Evolutionary conservation across 2,888 invertebrate genomes (phyloP), one percentile per base, ranked within the genome.

Genomic region (Cosmia trapezina): DNA sequence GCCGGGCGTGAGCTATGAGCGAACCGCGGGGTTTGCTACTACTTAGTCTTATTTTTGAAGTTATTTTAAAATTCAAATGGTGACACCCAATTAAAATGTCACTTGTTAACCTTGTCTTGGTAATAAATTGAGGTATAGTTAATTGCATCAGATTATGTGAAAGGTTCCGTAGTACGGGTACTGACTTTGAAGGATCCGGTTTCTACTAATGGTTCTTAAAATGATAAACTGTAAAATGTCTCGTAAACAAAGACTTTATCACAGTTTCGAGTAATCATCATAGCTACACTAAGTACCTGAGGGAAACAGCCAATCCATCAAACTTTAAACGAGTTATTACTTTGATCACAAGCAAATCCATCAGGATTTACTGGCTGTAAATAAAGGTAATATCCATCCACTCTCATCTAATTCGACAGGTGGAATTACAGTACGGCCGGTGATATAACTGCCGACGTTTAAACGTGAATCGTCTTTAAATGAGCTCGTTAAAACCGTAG

Each of bases 251-350:
- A 33, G 33, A 41, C 1, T 9, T 62, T 19, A 43, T 41, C 8
- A 19, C 43, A 63, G 17, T 41, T 64, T 49, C 43, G 19, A 53
- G 14, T 6, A 43, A 53, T 43, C 17, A 59, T 1, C 12, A 12
- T 19, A 51, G 17, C 19, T n/a, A 17, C 9, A 59, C 47, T 61
- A 19, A 68, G 45, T 12, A 43, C 59, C 67, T 19, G 37, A 56
- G 51, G 56, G 45, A 28, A 14, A 2, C 22, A 28, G 11, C 11
- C 63, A 62, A 83, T 75, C 62, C 59, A 69, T 68, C 74, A 56
- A 78, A 75, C 33, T 70, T 64, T 69, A 63, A 81, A 77, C 62
- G 47, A 81, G 73, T 74, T 71, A 75, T 79, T 73, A 67, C 53
- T 65, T 70, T 62, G 61, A 70, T 80, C 49, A 57, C 67, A 61